Evolutionary conservation across 1,140 invertebrate genomes (phyloP), one percentile per base, ranked within the genome.

Genomic region (Leptinotarsa lineolata): DNA sequence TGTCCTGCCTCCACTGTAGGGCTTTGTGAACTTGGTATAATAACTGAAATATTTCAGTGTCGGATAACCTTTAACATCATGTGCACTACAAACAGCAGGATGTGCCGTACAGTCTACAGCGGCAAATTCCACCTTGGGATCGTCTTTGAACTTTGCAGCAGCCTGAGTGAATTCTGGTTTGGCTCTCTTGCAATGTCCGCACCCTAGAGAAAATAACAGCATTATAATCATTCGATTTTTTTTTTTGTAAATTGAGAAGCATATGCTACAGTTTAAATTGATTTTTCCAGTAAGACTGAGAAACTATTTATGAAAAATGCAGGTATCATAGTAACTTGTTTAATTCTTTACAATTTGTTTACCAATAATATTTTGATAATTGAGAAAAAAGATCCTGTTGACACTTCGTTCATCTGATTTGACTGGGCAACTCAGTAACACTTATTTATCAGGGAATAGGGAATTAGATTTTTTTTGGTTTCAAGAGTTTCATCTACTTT

Each of bases 31-130:
- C 83, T 92, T 94, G 79, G 94, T 92, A 76, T 90, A 93, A 83
- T 94, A 93, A 77, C 91, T 94, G 82, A 94, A 96, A 85, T 96
- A 95, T 81, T 93, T 92, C 72, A 96, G 90, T 1, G 94, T 95
- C 3, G 95, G 95, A 85, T 95, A 97, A 5, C 94, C 94, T 70
- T 88, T 91, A 0, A 96, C 91, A 75, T 93, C 90, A 82, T 94
- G 88, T 11, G 86, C 85, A 54, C 85, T 86, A 80, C 95, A 97
- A 0, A 94, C 76, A 1, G 85, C 79, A 46, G 86, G 83, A 61
- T 92, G 85, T 39, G 86, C 83, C 2, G 94, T 96, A 81, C 95
- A 97, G 85, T 96, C 95, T 1, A 96, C 89, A 13, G 94, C 95
- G 4, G 89, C 93, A 84, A 95, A 93, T 16, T 90, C 89, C 8